phyloP scores from a whole-genome alignment of 2,113 vertebrate genomes.

The Fulmarus glacialis region DNA sequence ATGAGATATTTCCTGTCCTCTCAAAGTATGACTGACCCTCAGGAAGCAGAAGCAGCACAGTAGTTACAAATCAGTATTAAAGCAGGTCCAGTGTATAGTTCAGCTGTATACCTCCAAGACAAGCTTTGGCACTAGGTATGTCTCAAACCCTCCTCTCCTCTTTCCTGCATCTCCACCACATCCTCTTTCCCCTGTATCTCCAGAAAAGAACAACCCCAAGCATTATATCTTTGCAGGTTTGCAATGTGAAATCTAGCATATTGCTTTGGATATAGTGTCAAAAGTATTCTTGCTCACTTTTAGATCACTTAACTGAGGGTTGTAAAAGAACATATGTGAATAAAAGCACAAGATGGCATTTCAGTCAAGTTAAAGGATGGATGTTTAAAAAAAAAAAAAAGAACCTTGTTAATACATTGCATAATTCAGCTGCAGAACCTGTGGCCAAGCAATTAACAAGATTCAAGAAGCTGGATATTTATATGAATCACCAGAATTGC shows the following conservation, averaged over 20 bases:
- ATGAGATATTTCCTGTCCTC: neutral
- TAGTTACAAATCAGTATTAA: neutral
- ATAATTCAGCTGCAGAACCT: neutral
- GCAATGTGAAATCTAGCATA: neutral
- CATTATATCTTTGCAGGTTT: neutral
- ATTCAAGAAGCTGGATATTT: neutral
- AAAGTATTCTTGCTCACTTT: neutral
- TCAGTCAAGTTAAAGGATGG: neutral
- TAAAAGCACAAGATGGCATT: neutral
- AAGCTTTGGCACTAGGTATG: neutral
- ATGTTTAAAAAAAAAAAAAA: neutral
- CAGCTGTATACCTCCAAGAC: neutral
- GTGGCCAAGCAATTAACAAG: neutral
- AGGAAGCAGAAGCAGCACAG: neutral
- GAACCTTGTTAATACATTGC: neutral
- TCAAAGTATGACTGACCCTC: neutral
- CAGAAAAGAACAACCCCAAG: neutral
- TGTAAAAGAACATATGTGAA: neutral
- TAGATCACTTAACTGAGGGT: neutral
- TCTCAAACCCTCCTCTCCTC: neutral
- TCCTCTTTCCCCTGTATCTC: rapidly evolving
- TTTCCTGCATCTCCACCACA: neutral
- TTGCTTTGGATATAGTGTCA: neutral
- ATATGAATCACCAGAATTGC: neutral
- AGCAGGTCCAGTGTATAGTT: neutral